Percentiles rank a stretch among this genome's conserved stretches.
phyloP scores from a whole-genome alignment of 2,888 invertebrate genomes.

The Onchidella celtica region DNA sequence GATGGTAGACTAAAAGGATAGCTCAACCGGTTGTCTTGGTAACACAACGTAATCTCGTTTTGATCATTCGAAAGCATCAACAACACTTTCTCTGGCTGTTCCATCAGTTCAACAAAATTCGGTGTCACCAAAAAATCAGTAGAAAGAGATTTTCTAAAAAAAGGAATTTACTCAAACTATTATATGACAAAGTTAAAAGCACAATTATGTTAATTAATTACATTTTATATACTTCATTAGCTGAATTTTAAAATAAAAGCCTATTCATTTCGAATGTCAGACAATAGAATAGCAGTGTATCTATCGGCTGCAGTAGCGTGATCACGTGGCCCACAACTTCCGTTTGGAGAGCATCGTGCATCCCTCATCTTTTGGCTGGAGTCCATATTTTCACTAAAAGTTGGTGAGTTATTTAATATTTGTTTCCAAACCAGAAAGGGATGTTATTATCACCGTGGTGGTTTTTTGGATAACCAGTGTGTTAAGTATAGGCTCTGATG shows the following conservation, averaged over 20 bases:
- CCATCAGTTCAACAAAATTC: conserved; percentile 1
- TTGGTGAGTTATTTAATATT: not conserved
- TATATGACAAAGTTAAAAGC: no score
- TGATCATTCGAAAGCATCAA: conserved; percentile 22
- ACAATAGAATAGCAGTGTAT: conserved; percentile 44
- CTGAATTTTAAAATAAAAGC: no score
- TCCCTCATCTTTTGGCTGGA: conserved; percentile 48
- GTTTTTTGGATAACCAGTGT: no score
- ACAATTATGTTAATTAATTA: not conserved
- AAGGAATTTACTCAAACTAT: no score
- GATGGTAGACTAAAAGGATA: no score
- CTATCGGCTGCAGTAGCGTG: conserved; percentile 53
- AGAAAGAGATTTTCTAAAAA: no score
- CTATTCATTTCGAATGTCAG: not conserved
- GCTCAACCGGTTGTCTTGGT: conserved; percentile 39
- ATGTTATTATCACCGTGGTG: no score
- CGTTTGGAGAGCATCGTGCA: conserved; percentile 55
- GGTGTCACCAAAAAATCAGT: no score
- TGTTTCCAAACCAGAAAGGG: no score
- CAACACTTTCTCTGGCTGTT: conserved; percentile 40
- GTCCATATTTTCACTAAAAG: conserved; percentile 38
- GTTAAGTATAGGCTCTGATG: no score
- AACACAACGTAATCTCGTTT: conserved; percentile 37
- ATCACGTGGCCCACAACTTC: conserved; percentile 53
- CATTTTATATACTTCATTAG: no score